Base-by-base conservation (phyloP, 2,797 vertebrate genomes). In the Galaxias olidus region DNA sequence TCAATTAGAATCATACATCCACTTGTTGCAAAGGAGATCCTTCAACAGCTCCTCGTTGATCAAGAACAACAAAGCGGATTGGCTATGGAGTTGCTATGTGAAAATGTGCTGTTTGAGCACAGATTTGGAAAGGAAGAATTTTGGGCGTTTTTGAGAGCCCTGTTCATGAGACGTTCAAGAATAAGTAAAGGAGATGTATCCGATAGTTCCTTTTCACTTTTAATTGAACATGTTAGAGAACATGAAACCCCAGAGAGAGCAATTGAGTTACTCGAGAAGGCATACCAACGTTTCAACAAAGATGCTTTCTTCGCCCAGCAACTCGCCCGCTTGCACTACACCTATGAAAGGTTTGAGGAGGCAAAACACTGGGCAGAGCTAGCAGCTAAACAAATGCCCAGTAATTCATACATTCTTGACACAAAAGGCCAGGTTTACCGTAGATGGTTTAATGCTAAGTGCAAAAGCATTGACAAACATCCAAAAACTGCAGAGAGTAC, bases 341-440 rank as follows among this genome's bases (percentile, higher is more conserved):
- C 8, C 14, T 64, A 91, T 0, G 88, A 93, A 19, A 89, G 80
- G 61, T 95, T 93, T 84, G 77, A 90, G 71, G 90, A 93, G 0
- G 93, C 94, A 0, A 72, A 91, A 69, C 0, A 66, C 0, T 95
- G 94, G 94, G 94, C 91, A 78, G 75, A 84, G 12, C 74, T 79
- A 8, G 93, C 93, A 69, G 91, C 83, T 59, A 61, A 41, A 12
- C 69, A 83, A 55, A 68, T 76, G 75, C 92, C 93, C 0, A 71
- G 77, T 4, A 91, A 95, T 81, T 94, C 94, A 0, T 93, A 73
- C 41, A 93, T 95, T 77, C 84, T 95, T 0, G 88, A 95, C 71
- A 95, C 94, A 65, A 93, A 91, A 81, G 94, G 94, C 0, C 94
- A 94, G 14, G 93, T 95, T 9, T 93, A 93, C 61, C 92, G 8